Conservation (phyloP, 2,797 vertebrate genomes). For the Crenichthys baileyi region DNA sequence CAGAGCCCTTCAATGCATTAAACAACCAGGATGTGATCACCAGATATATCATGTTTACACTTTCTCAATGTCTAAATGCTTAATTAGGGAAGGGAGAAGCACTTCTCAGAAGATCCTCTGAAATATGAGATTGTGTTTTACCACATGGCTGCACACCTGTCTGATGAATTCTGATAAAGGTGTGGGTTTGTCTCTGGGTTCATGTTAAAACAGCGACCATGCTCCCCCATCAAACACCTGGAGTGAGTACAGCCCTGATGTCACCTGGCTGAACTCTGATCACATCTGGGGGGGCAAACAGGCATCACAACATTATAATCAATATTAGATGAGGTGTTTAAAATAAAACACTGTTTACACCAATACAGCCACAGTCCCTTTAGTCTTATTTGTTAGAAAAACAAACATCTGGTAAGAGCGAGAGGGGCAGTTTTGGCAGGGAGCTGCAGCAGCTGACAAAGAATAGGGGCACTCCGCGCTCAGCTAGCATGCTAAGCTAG, state of each 20-base stretch:
- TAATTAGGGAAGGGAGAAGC: neutral
- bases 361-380: neutral
- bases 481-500: conserved; percentile 73
- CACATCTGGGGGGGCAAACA: neutral
- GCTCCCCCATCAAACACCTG: neutral
- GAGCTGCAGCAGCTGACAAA: conserved; percentile 64
- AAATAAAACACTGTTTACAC: conserved; percentile 12
- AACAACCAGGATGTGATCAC: conserved; percentile 12
- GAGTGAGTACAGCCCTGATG: conserved; percentile 2
- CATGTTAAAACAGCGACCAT: conserved; percentile 4
- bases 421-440: conserved; percentile 38
- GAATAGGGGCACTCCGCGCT: conserved; percentile 50
- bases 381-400: neutral
- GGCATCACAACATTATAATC: neutral
- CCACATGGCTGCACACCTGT: conserved; percentile 28
- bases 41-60: conserved; percentile 5
- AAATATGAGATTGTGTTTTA: neutral
- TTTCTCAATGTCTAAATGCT: neutral
- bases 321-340: neutral
- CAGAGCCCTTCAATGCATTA: conserved; percentile 41
- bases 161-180: neutral
- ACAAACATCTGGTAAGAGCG: conserved; percentile 48
- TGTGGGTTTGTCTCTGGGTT: neutral
- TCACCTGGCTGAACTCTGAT: conserved; percentile 28
- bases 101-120: conserved; percentile 14